A percentile compares a stretch with the other conserved stretches of the same genome.
Conservation (phyloP, 2,113 vertebrate genomes). For the Melospiza melodia region DNA sequence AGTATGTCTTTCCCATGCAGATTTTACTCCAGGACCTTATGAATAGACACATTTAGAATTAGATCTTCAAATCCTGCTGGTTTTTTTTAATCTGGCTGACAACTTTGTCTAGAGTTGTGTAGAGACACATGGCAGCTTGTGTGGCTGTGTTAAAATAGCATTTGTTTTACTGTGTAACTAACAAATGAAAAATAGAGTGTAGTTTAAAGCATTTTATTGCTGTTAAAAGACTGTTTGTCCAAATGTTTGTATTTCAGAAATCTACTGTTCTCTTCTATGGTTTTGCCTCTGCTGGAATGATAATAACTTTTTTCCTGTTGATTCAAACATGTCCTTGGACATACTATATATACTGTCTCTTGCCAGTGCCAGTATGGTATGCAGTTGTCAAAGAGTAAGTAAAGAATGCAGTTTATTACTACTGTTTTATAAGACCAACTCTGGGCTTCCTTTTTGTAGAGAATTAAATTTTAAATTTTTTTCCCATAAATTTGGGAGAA, state of each 20-base stretch:
- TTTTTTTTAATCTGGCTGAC: background rate
- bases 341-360: conserved; percentile 92
- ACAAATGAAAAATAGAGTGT: background rate
- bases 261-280: conserved; percentile 56
- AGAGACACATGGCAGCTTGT: background rate
- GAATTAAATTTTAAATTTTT: background rate
- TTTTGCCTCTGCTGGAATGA: conserved; percentile 73
- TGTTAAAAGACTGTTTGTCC: background rate
- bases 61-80: background rate
- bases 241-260: conserved; percentile 73
- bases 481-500: background rate
- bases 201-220: background rate
- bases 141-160: background rate
- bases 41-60: background rate
- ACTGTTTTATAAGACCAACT: background rate
- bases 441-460: background rate
- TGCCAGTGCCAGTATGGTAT: conserved; percentile 92
- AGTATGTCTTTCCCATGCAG: background rate
- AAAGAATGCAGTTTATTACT: background rate
- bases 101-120: background rate
- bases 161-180: background rate
- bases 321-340: conserved; percentile 89
- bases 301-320: conserved; percentile 82
- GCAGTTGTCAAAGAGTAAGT: conserved; percentile 92
- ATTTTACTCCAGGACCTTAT: background rate